Conservation (phyloP, 2,797 vertebrate genomes). For the Pteropus rufus region DNA sequence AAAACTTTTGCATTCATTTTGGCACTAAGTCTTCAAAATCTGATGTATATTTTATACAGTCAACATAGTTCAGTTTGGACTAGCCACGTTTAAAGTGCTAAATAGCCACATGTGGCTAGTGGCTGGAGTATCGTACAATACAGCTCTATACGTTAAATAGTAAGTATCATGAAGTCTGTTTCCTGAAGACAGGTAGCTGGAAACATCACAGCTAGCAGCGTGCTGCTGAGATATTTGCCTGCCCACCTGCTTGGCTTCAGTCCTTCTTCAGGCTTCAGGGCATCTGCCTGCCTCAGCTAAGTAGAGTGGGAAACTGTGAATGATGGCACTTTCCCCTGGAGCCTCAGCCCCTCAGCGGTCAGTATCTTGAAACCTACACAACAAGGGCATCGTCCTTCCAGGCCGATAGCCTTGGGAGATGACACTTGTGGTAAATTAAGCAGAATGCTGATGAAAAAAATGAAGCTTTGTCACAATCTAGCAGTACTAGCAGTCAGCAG, state of each 20-base stretch:
- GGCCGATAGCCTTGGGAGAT: conserved; percentile 66
- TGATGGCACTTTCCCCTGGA: background rate
- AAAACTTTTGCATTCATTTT: background rate
- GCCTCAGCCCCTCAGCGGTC: background rate
- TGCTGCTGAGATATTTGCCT: background rate
- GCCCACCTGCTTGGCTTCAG: conserved; percentile 7
- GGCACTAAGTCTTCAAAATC: background rate
- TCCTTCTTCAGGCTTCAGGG: background rate
- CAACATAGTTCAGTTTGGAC: background rate
- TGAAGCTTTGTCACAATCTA: conserved; percentile 64
- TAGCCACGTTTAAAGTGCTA: background rate
- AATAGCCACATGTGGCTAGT: background rate
- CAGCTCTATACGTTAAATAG: background rate
- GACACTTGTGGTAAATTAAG: conserved; percentile 77
- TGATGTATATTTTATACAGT: background rate
- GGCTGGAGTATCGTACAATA: background rate
- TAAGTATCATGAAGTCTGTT: background rate
- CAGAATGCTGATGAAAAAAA: conserved; percentile 74
- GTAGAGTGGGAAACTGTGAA: conserved; percentile 62
- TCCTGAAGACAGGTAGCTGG: background rate
- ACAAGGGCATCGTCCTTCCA: conserved; percentile 71
- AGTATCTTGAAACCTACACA: conserved; percentile 47
- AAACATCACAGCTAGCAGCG: background rate
- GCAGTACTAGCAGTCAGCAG: conserved; percentile 40
- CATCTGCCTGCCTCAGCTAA: conserved; percentile 22